Evolutionary conservation across 2,888 invertebrate genomes (phyloP), one percentile per base, ranked within the genome.

Genomic region (Tuberolachnus salignus): DNA sequence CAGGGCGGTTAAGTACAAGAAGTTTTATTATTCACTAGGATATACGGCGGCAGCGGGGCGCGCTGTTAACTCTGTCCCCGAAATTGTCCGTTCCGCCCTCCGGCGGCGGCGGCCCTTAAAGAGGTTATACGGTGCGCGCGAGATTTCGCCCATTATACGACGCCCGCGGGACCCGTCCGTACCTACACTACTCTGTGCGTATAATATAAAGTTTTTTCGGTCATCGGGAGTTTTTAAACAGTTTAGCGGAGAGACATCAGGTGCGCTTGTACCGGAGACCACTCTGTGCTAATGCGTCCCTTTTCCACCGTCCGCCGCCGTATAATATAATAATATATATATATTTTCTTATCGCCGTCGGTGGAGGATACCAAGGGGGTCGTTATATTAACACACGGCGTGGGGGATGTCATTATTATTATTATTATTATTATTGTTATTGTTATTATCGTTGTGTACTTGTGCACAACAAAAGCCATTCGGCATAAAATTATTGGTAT

Each of bases 181-280:
- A 34, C 34, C 3, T 34, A 34, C 6, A 34, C 3, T 34, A 34
- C 3, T 34, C n/a, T n/a, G n/a, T n/a, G n/a, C n/a, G n/a, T 4
- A 34, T 13, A n/a, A 44, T 3, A 3, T n/a, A 59, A 71, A 71
- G 59, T 72, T 72, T 72, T n/a, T 51, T 72, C 42, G 72, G 72
- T 42, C 72, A 51, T 72, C 72, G 34, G n/a, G 72, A 61, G 72
- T 72, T 72, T 49, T 61, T 72, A 74, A 74, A 64, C 64, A n/a
- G 75, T 66, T 66, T 55, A 55, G n/a, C 66, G 26, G 46, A 13
- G 21, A n/a, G 55, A 59, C 75, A 75, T 67, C 75, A 75, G 75
- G 75, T 75, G 75, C 16, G 46, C 64, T 67, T 59, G 75, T 46
- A 59, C 75, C 51, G 67, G 51, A 72, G 55, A 67, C 66, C 75